Evolutionary conservation across 2,888 invertebrate genomes (phyloP).

Genomic region (Norana najaformis): DNA sequence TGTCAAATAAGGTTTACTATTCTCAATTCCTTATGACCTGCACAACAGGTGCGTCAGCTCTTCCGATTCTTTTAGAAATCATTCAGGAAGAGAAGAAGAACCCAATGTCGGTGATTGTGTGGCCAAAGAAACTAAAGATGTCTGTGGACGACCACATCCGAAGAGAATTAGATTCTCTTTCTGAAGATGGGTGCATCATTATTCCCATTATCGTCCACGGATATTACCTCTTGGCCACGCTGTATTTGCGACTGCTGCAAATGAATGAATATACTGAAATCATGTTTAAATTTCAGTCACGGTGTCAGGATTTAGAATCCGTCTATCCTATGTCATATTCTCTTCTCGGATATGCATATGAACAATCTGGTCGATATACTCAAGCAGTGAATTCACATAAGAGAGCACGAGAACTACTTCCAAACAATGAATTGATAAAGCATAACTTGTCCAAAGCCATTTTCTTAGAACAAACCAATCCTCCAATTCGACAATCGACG

Average conservation of each 20-base stretch:
- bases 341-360: neutral
- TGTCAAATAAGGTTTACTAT: neutral
- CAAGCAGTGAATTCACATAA: neutral
- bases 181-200: neutral
- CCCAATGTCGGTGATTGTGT: neutral
- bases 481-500: neutral
- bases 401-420: neutral
- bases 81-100: neutral
- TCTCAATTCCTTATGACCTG: neutral
- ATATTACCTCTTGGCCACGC: neutral
- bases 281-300: neutral
- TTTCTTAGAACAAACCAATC: neutral
- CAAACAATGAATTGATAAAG: neutral
- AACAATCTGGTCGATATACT: neutral
- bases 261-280: neutral
- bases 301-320: neutral
- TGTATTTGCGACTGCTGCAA: neutral
- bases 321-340: neutral
- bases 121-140: neutral
- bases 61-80: neutral
- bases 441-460: neutral
- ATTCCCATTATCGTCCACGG: neutral
- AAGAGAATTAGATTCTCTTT: neutral
- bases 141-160: constrained; percentile 5
- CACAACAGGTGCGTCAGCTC: neutral